These are phyloP conservation scores for Cosmopolites sordidus DNA, from an alignment of 2,888 invertebrate genomes.

Conservation along the genomic window DNA sequence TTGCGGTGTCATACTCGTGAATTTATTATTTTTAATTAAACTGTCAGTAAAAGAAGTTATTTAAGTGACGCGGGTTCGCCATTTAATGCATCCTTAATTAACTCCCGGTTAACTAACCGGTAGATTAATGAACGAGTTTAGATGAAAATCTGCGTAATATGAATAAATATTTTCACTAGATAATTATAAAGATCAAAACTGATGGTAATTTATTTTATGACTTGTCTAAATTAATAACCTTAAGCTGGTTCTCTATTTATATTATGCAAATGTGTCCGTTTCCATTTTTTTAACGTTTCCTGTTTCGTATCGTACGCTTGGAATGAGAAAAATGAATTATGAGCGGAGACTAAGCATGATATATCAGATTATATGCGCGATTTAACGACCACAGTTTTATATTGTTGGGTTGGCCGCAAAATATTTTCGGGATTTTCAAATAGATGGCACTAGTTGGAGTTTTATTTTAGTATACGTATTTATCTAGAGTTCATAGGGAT, in stretches of 20 bases:
- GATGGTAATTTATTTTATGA: conserved; percentile 4
- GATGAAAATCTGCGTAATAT: conserved; percentile 16
- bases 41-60: conserved; percentile 9
- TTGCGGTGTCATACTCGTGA: background rate
- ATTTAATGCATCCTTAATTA: conserved; percentile 22
- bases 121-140: conserved; percentile 17
- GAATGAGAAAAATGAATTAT: no score
- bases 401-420: no score
- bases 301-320: background rate
- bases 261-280: conserved; percentile 2
- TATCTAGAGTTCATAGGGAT: no score
- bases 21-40: conserved; percentile 8
- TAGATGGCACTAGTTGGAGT: no score
- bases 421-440: no score
- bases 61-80: conserved; percentile 4
- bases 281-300: conserved; percentile 2
- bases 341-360: no score
- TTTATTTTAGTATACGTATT: no score
- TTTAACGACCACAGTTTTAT: no score
- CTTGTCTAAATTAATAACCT: conserved; percentile 3
- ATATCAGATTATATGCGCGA: no score
- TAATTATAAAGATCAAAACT: conserved; percentile 6
- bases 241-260: background rate
- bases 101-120: conserved; percentile 13
- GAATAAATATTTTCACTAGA: conserved; percentile 17